Evolutionary conservation across 2,797 vertebrate genomes (phyloP).

Genomic region (Catharus ustulatus): DNA sequence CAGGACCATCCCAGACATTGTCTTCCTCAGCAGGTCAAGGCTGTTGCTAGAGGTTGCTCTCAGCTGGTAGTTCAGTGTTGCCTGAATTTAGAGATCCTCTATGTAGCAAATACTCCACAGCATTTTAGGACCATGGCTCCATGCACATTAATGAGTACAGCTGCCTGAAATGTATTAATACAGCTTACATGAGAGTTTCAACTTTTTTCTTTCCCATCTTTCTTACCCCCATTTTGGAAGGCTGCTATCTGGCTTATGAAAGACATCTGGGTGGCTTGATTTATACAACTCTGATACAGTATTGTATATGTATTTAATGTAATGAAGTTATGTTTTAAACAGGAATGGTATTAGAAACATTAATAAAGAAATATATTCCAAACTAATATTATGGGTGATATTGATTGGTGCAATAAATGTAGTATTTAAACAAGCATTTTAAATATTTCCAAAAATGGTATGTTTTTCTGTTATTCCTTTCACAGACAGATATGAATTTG

Average conservation of each 20-base stretch:
- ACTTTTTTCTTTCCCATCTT: neutral
- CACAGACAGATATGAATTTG: conserved; percentile 42
- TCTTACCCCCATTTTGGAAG: neutral
- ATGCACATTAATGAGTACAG: neutral
- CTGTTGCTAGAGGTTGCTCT: neutral
- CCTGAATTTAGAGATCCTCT: neutral
- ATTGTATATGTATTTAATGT: neutral
- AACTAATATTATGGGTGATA: neutral
- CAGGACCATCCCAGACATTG: neutral
- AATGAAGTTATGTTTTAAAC: neutral
- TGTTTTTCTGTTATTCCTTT: conserved; percentile 33
- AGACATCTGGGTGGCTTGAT: neutral
- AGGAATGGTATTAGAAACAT: neutral
- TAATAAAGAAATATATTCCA: neutral
- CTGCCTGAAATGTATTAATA: neutral
- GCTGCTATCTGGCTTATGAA: neutral
- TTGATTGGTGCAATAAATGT: neutral
- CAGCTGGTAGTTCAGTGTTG: neutral
- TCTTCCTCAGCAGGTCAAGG: neutral
- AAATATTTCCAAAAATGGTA: conserved; percentile 56
- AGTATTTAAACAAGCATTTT: conserved; percentile 5
- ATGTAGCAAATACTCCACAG: neutral
- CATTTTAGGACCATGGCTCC: neutral
- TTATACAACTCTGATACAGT: neutral
- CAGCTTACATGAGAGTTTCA: neutral